phyloP scores from a whole-genome alignment of 2,888 invertebrate genomes.

The Ophion obscuratus region DNA sequence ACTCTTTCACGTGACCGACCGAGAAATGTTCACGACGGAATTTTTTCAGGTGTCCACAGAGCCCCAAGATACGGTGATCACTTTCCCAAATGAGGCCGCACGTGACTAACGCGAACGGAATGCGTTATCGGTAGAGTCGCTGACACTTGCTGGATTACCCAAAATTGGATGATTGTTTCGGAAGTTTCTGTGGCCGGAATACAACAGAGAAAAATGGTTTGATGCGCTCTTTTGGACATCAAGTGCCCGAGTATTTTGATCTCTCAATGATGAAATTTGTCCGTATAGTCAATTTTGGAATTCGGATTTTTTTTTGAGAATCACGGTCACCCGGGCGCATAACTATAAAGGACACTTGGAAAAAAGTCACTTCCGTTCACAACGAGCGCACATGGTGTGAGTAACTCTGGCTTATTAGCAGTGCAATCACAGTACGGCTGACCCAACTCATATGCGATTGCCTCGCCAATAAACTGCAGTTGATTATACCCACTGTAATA shows the following conservation, averaged over 20 bases:
- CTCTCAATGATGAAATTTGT: neutral
- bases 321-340: neutral
- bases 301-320: too few species aligned
- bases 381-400: neutral
- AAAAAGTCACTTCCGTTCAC: neutral
- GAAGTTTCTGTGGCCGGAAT: neutral
- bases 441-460: neutral
- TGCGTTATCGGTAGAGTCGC: constrained; percentile 27
- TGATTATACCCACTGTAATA: neutral
- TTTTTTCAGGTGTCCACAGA: constrained; percentile 1
- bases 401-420: neutral
- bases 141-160: neutral
- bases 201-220: neutral
- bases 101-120: constrained; percentile 49
- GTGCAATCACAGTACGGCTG: neutral
- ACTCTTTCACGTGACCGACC: neutral
- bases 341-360: neutral
- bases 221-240: neutral
- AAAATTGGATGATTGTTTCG: constrained; percentile 27
- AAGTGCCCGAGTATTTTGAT: neutral
- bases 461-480: neutral
- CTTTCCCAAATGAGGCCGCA: constrained; percentile 11
- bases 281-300: neutral
- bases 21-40: constrained; percentile 23
- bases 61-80: neutral